Evolutionary conservation across 2,797 vertebrate genomes (phyloP).

Genomic region (Ficedula albicollis): DNA sequence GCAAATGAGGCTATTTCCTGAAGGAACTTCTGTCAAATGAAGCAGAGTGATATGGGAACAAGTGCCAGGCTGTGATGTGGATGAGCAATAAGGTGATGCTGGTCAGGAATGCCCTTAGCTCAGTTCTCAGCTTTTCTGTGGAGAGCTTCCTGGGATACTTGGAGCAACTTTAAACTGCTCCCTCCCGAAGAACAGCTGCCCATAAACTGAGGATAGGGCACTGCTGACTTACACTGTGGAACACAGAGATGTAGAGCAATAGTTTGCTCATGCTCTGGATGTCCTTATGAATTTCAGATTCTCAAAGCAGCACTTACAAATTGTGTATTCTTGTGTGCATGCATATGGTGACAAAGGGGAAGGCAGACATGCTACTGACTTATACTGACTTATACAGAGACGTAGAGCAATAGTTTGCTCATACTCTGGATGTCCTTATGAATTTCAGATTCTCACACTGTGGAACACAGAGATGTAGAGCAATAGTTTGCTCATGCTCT

Average conservation of each 20-base stretch:
- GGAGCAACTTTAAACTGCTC: not conserved
- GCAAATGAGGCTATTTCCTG: not conserved
- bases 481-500: not conserved
- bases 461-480: not conserved
- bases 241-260: not conserved
- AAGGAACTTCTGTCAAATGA: not conserved
- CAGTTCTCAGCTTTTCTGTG: not conserved
- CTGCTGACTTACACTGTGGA: not conserved
- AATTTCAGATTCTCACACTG: too few species aligned
- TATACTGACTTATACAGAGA: too few species aligned
- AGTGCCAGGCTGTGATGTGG: not conserved
- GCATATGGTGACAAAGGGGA: not conserved
- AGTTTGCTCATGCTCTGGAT: not conserved
- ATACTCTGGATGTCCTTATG: too few species aligned
- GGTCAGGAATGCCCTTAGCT: not conserved
- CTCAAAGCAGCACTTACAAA: not conserved
- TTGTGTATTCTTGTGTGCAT: not conserved
- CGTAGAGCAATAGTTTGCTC: too few species aligned
- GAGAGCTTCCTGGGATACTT: not conserved
- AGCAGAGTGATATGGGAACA: not conserved
- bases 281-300: not conserved
- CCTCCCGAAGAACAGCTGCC: not conserved
- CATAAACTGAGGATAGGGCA: not conserved
- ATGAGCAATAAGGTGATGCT: not conserved
- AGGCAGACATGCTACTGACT: not conserved